Evolutionary conservation across 1,140 invertebrate species (phyloP), one percentile per base, ranked within the genome.

Genomic region (Drosophila lacertosa): DNA sequence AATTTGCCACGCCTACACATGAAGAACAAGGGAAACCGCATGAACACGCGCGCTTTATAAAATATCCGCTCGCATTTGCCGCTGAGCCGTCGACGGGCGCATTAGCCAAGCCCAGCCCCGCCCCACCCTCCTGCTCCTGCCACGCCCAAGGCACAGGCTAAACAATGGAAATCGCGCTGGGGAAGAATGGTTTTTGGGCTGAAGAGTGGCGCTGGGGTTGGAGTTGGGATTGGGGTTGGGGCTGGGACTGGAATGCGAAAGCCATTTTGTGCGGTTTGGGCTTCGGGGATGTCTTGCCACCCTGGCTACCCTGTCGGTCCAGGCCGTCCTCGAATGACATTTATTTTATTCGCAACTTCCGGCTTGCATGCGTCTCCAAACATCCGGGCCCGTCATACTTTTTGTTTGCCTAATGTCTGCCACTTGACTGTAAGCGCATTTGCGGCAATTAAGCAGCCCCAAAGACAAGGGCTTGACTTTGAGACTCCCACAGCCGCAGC

Each of bases 351-450:
- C 83, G 65, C 66, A 74, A 86, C 77, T 86, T 86, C 82, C 82
- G 82, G 77, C 82, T 68, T 76, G 78, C 82, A 81, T 77, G 81
- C 81, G 81, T 88, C 81, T 77, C 58, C 64, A 77, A 86, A 86
- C 81, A 86, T 86, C 81, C 81, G 82, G 82, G 59, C 68, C 51
- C 76, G 48, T 88, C 82, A 86, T 86, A 86, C 77, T 88, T 89
- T 76, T 89, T 88, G 83, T 89, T 83, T 79, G 79, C 74, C 51
- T 88, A 89, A 86, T 88, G 83, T 59, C 83, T 78, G 83, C 78
- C 72, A 89, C 83, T 88, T 88, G 82, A 71, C 83, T 73, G 71
- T 89, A 89, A 89, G 89, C 79, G 83, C 82, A 89, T 88, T 89
- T 88, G 74, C 71, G 82, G 78, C 82, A 88, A 88, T 88, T 88